Percentiles rank a stretch among this genome's conserved stretches.
Evolutionary conservation across 2,797 vertebrate genomes (phyloP).

Genomic region (Staurois parvus): DNA sequence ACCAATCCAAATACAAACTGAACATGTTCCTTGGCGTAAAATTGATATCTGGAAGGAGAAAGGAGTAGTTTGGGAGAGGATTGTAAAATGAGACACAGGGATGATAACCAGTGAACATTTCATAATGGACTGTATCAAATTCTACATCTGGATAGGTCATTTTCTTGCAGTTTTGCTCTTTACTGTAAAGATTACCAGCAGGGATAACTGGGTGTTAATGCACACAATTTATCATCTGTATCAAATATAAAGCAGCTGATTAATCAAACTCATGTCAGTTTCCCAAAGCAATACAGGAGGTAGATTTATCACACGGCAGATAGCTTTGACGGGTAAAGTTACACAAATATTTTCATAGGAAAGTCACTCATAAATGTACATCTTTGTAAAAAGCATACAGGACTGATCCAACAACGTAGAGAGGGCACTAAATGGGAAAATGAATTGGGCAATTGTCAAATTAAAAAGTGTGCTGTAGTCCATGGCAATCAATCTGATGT

Average conservation of each 20-base stretch:
- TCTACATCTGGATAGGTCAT: slow-evolving; percentile 48
- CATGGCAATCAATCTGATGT: no score
- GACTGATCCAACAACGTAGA: no score
- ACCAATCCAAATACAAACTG: slow-evolving; percentile 4
- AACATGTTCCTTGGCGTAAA: slow-evolving; percentile 25
- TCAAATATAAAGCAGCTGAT: slow-evolving; percentile 42
- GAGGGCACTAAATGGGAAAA: no score
- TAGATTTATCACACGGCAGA: background rate
- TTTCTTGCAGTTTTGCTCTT: slow-evolving; percentile 21
- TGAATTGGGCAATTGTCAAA: no score
- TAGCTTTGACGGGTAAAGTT: background rate
- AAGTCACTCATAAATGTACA: background rate
- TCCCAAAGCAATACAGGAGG: background rate
- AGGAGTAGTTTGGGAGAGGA: slow-evolving; percentile 21
- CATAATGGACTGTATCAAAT: slow-evolving; percentile 55
- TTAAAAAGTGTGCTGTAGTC: no score
- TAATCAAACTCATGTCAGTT: slow-evolving; percentile 28
- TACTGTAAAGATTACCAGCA: slow-evolving; percentile 8
- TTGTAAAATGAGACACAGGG: slow-evolving; percentile 36
- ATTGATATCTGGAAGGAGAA: background rate
- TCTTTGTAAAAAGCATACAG: no score
- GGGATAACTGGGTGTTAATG: slow-evolving; percentile 45
- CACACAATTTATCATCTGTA: slow-evolving; percentile 42
- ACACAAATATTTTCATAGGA: background rate
- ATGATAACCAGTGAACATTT: slow-evolving; percentile 47